Percentiles rank a stretch among this genome's conserved stretches.
Conservation (phyloP, 2,888 invertebrate genomes). For the Autographa pulchrina region DNA sequence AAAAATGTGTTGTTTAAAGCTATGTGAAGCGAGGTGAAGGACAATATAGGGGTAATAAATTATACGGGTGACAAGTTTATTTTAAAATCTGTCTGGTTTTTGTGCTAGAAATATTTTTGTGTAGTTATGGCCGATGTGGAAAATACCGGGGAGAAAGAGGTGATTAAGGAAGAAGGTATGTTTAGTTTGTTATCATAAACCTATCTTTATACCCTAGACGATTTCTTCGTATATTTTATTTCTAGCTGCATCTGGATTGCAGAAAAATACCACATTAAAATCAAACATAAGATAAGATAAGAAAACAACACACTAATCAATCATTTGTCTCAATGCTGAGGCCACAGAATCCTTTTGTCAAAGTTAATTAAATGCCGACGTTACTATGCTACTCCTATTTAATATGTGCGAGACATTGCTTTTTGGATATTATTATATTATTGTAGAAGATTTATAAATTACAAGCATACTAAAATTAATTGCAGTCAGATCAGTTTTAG, state of each 20-base stretch:
- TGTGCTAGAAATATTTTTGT: conserved; percentile 44
- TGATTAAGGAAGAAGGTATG: conserved; percentile 50
- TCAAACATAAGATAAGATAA: not conserved
- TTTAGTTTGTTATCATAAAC: not conserved
- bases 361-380: not conserved
- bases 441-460: too few species aligned
- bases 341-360: not conserved
- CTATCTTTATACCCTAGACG: not conserved
- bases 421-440: too few species aligned
- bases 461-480: too few species aligned
- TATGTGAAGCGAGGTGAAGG: conserved; percentile 66
- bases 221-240: not conserved
- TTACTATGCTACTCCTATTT: not conserved
- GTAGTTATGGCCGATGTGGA: conserved; percentile 69
- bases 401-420: too few species aligned
- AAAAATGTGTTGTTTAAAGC: conserved; percentile 37
- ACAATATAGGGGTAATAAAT: conserved; percentile 66
- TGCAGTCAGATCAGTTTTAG: too few species aligned
- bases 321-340: not conserved
- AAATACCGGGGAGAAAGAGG: conserved; percentile 57
- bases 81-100: conserved; percentile 52
- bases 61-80: conserved; percentile 58
- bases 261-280: not conserved
- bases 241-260: not conserved
- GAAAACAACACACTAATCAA: not conserved